phyloP scores from a whole-genome alignment of 2,888 invertebrate genomes.

The Sesia bembeciformis region DNA sequence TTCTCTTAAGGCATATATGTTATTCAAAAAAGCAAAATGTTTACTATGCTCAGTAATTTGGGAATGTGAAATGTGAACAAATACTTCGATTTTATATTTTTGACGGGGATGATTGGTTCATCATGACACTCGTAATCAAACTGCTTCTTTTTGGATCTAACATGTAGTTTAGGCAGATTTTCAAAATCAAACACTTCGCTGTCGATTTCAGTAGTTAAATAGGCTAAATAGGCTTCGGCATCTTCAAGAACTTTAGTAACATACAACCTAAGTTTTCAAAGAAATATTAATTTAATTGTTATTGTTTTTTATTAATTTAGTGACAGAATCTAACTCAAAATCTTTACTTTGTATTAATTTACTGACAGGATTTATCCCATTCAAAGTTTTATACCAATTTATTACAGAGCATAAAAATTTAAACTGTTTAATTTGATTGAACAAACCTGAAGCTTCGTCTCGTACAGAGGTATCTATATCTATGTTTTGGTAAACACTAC shows the following conservation, averaged over 20 bases:
- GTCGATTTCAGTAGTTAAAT: no score
- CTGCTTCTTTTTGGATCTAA: constrained; percentile 3
- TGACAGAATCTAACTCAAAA: constrained; percentile 3
- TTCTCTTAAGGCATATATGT: constrained; percentile 1
- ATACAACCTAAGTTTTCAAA: constrained; percentile 5
- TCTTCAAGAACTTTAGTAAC: not conserved
- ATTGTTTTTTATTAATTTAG: constrained; percentile 1
- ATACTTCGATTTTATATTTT: constrained; percentile 4
- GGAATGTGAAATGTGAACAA: constrained; percentile 4
- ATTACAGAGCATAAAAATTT: no score
- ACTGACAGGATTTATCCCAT: not conserved
- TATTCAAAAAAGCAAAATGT: constrained; percentile 2
- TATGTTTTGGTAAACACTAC: no score
- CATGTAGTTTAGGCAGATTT: not conserved
- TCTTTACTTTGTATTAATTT: not conserved
- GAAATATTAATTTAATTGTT: no score
- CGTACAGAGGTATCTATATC: no score
- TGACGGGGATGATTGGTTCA: constrained; percentile 5
- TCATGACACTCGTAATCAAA: constrained; percentile 3
- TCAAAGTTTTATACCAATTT: no score
- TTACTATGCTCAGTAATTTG: constrained; percentile 3
- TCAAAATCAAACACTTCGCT: no score
- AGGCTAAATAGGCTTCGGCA: no score
- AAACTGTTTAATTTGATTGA: no score
- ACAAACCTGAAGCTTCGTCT: no score